Evolutionary conservation across 2,888 invertebrate species (phyloP), one percentile per base, ranked within the genome.

Genomic region (Tinea pellionella): DNA sequence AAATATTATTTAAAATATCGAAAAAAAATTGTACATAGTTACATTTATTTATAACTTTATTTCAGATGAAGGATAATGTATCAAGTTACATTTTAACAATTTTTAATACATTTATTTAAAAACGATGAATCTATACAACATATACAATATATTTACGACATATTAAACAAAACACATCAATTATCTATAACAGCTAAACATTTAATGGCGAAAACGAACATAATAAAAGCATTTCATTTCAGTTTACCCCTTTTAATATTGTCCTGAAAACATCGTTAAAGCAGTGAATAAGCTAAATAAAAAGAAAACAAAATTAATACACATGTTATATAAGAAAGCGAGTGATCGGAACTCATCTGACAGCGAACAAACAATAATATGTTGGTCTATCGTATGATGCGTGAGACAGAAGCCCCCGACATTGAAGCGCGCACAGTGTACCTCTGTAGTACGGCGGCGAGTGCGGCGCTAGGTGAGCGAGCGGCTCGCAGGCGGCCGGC

Each of bases 371-470:
- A 37, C 37, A 37, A 9, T 37, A n/a, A 9, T 9, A 37, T 37
- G n/a, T 12, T 37, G 37, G 37, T 37, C n/a, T n/a, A n/a, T n/a
- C n/a, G n/a, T n/a, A n/a, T n/a, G n/a, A 37, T 37, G 37, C n/a
- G 37, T 37, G 9, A 37, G 9, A 37, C 9, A 37, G 37, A 37
- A 37, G 37, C 37, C 37, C 37, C 37, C 37, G 37, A 37, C 37
- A 37, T 2, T 12, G 11, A 37, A 37, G 37, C 37, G 37, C 37
- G 37, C 37, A 30, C 30, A 37, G 9, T 37, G 37, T 91, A 92
- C 92, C 92, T 92, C 91, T 88, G 75, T 89, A 87, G 89, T 91
- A 92, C 79, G 91, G 91, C 75, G 90, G 91, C 82, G 90, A 90
- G 67, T 90, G 90, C 88, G 90, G 90, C 82, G 90, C 90, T 67